phyloP scores from a whole-genome alignment of 2,888 invertebrate species.

The Neuroscelio doddi region DNA sequence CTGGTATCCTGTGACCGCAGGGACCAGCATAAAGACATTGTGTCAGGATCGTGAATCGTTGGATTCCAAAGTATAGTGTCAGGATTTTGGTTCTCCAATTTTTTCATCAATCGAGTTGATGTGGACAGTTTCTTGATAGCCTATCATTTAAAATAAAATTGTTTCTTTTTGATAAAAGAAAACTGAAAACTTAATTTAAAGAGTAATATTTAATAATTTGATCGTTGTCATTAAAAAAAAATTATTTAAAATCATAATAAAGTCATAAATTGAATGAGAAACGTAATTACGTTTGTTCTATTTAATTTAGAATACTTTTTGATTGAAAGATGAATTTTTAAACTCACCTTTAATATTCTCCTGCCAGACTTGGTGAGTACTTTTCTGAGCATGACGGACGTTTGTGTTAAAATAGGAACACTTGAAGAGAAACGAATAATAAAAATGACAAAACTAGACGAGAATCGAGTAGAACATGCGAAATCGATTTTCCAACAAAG shows the following conservation, averaged over 20 bases:
- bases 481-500: slow-evolving; percentile 44
- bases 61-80: slow-evolving; percentile 37
- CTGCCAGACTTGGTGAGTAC: slow-evolving; percentile 66
- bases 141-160: slow-evolving; percentile 41
- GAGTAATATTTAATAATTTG: too few species aligned
- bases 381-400: slow-evolving; percentile 65
- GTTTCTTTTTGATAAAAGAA: slow-evolving; percentile 7
- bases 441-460: slow-evolving; percentile 16
- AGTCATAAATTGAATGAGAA: background rate
- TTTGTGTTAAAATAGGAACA: too few species aligned
- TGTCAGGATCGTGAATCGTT: slow-evolving; percentile 58
- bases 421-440: slow-evolving; percentile 13
- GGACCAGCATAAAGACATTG: slow-evolving; percentile 61
- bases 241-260: too few species aligned
- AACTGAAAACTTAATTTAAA: slow-evolving; percentile 1
- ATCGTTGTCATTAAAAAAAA: too few species aligned
- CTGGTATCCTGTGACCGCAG: slow-evolving; percentile 62
- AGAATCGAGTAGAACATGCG: slow-evolving; percentile 37
- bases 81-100: slow-evolving; percentile 44
- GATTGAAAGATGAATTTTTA: too few species aligned
- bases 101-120: slow-evolving; percentile 57
- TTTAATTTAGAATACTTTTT: too few species aligned
- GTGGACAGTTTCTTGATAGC: slow-evolving; percentile 67
- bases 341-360: slow-evolving; percentile 66
- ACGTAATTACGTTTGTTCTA: background rate